Evolutionary conservation across 2,113 vertebrate genomes (phyloP), one percentile per base, ranked within the genome.

Genomic region (Tachysurus vachellii): DNA sequence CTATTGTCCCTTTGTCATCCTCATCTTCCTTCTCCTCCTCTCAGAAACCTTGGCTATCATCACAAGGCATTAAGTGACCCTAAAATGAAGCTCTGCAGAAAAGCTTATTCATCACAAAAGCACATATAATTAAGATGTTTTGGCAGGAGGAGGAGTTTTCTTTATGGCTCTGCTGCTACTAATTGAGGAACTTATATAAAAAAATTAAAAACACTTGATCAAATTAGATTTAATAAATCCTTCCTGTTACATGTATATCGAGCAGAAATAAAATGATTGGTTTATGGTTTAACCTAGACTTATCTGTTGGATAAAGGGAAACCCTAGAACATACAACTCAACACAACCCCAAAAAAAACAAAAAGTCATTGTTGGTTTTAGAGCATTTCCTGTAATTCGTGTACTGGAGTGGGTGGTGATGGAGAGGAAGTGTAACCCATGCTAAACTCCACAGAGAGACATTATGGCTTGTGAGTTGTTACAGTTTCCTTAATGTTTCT

Each of bases 401-500:
- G 26, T 9, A 68, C 64, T 50, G 80, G 73, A 23, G 86, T 56
- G 73, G 80, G 75, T 88, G 84, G 83, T 88, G 77, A 86, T 66
- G 50, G 26, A 88, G 44, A 90, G 82, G 77, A 88, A 76, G 73
- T 54, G 42, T 86, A n/a, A 57, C 64, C n/a, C 64, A n/a, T 86
- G 66, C 82, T 28, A 82, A 68, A 50, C 79, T 84, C 50, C 36
- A 17, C 77, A 59, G 44, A 82, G 83, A 82, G n/a, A 90, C 77
- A 85, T 87, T 86, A 76, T 50, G 68, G 28, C 64, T 85, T 31
- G 17, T 85, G 61, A 23, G 61, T 83, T 42, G 23, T 64, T 83
- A 83, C 81, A 31, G 66, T 83, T 90, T 90, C 88, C 88, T 87
- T 85, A 79, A 88, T 86, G 81, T 31, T 88, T n/a, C 84, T 87